Percentiles rank a stretch among this genome's conserved stretches.
Evolutionary conservation across 1,140 invertebrate species (phyloP).

Genomic region (Bacillus rossius): DNA sequence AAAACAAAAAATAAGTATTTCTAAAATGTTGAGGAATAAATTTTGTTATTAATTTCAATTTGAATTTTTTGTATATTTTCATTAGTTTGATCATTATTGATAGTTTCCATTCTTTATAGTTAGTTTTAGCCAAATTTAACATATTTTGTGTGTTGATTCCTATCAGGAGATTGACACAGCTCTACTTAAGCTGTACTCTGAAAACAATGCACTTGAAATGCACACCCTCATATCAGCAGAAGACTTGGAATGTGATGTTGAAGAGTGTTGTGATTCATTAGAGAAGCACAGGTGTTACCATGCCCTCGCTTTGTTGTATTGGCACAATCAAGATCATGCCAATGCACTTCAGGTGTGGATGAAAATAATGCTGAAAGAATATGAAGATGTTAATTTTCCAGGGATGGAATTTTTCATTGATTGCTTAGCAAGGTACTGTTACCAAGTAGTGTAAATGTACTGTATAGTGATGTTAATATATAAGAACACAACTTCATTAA

Average conservation of each 20-base stretch:
- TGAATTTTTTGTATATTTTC: no score
- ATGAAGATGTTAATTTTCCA: constrained; percentile 14
- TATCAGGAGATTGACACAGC: constrained; percentile 16
- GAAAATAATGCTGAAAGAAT: constrained; percentile 6
- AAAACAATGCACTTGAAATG: constrained; percentile 4
- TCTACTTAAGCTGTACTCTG: constrained; percentile 13
- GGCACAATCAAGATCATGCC: constrained; percentile 1
- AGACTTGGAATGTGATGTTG: constrained; percentile 10
- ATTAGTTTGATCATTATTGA: no score
- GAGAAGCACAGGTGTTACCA: constrained; percentile 10
- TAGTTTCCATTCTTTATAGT: no score
- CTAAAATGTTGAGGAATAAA: no score
- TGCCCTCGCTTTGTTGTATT: constrained; percentile 11
- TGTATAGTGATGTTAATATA: not conserved
- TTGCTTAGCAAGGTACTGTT: constrained; percentile 10
- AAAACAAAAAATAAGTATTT: no score
- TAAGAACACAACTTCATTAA: not conserved
- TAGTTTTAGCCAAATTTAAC: no score
- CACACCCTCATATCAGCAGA: constrained; percentile 12
- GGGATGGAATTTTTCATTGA: constrained; percentile 13
- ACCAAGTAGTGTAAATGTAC: not conserved
- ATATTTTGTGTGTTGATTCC: not conserved
- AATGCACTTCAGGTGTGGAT: constrained; percentile 9
- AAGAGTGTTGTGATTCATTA: constrained; percentile 7
- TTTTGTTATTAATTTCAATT: no score